Percentiles rank a stretch among this genome's conserved stretches.
Evolutionary conservation across 2,888 invertebrate genomes (phyloP).

Genomic region (Ashinkailepas kermadecensis): DNA sequence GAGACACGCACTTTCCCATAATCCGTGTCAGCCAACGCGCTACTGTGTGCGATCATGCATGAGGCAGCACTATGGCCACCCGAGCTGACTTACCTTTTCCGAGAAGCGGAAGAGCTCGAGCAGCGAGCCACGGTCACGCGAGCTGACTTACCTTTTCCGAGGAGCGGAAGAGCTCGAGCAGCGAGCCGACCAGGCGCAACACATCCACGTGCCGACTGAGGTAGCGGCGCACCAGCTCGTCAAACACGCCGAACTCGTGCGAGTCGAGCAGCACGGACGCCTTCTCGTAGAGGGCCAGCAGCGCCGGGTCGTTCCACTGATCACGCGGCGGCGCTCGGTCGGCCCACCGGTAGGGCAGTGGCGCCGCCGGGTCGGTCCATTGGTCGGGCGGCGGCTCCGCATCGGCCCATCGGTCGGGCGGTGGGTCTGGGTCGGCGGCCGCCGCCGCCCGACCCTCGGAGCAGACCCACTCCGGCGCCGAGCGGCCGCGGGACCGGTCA

Average conservation of each 20-base stretch:
- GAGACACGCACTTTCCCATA: no score
- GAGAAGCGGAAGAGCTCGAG: neutral
- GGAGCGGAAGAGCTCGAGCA: neutral
- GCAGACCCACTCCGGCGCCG: neutral
- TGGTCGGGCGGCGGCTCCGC: no score
- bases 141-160: neutral
- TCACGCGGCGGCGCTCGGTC: neutral
- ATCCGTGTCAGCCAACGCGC: no score
- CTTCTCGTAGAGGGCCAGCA: constrained; percentile 24
- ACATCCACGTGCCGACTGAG: neutral
- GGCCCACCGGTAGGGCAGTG: no score
- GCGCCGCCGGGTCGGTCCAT: no score
- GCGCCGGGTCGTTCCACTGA: constrained; percentile 8
- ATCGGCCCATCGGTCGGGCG: neutral
- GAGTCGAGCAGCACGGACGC: constrained; percentile 24
- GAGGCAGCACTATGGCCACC: no score
- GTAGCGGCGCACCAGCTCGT: constrained; percentile 7
- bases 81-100: neutral
- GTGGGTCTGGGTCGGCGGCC: neutral
- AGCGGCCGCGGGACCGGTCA: no score
- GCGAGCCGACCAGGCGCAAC: neutral
- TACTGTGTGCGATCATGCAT: no score
- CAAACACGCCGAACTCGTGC: constrained; percentile 25
- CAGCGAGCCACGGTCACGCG: neutral
- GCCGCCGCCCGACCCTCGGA: neutral